Conservation (phyloP, 2,888 invertebrate genomes). For the Meiosimyza platycephala region DNA sequence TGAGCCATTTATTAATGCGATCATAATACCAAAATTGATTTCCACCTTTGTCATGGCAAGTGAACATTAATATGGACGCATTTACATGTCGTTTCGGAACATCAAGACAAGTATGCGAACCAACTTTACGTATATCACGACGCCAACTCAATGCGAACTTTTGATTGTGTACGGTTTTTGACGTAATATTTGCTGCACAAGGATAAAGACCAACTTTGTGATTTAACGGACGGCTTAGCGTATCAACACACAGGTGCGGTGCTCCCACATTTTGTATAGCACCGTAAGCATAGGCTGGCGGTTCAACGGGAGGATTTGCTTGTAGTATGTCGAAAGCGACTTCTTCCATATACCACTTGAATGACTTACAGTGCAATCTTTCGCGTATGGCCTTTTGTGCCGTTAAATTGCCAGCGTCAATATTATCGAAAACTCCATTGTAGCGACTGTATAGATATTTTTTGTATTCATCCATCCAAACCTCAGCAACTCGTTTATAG, state of each 20-base stretch:
- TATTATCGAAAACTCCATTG: conserved; percentile 76
- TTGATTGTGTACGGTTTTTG: conserved; percentile 59
- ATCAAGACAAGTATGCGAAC: conserved; percentile 86
- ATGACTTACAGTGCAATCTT: conserved; percentile 86
- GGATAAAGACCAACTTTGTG: conserved; percentile 61
- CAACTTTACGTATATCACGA: conserved; percentile 68
- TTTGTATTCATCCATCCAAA: conserved; percentile 99
- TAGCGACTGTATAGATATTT: conserved; percentile 84
- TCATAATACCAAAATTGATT: conserved; percentile 94
- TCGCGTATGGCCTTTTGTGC: conserved; percentile 81
- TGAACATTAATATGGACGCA: conserved; percentile 84
- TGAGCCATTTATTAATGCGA: conserved; percentile 67
- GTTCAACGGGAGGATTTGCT: conserved; percentile 91
- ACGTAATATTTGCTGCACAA: conserved; percentile 56
- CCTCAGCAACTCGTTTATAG: conserved; percentile 92
- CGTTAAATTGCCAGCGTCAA: conserved; percentile 85
- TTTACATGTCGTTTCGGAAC: conserved; percentile 73
- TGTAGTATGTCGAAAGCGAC: conserved; percentile 91
- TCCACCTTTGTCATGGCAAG: conserved; percentile 92
- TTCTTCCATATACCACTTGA: conserved; percentile 95
- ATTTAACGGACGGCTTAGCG: conserved; percentile 69
- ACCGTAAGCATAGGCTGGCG: conserved; percentile 83
- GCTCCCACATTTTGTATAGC: conserved; percentile 76
- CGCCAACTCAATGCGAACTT: conserved; percentile 66
- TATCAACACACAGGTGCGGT: conserved; percentile 79